A percentile compares a stretch with the other conserved stretches of the same genome.
phyloP scores from a whole-genome alignment of 2,797 vertebrate genomes.

The Mormyrops attenuatus region DNA sequence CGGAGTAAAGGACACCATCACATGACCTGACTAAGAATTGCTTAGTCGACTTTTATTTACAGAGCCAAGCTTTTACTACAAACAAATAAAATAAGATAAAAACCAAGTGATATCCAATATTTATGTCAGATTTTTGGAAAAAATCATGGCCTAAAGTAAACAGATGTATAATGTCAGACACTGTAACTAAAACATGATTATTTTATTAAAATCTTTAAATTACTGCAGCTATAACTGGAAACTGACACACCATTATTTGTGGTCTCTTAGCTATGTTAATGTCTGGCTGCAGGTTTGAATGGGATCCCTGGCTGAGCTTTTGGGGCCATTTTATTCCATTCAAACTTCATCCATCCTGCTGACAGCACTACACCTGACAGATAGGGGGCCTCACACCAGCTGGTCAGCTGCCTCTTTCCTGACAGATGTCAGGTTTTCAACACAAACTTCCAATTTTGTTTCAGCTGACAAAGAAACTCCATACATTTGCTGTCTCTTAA shows the following conservation, averaged over 20 bases:
- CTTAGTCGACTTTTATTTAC: neutral
- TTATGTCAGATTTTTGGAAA: neutral
- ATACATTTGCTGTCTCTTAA: neutral
- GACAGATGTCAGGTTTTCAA: neutral
- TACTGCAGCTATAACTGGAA: neutral
- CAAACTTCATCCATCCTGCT: neutral
- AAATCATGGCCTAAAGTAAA: neutral
- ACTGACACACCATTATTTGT: neutral
- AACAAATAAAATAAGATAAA: neutral
- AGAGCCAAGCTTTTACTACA: neutral
- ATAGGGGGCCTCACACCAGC: neutral
- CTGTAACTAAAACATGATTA: neutral
- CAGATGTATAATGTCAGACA: neutral
- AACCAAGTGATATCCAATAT: neutral
- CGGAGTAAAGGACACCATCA: neutral
- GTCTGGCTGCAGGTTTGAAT: neutral
- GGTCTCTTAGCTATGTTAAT: neutral
- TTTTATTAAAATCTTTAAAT: neutral
- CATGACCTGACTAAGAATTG: neutral
- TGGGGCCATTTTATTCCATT: neutral
- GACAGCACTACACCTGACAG: neutral
- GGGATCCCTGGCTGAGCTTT: neutral
- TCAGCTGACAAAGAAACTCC: neutral
- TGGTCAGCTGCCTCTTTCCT: neutral
- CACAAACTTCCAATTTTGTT: neutral